Percentiles rank a stretch among this genome's conserved stretches.
Evolutionary conservation across 2,113 vertebrate species (phyloP).

Genomic region (Ophthalmolycus amberensis): DNA sequence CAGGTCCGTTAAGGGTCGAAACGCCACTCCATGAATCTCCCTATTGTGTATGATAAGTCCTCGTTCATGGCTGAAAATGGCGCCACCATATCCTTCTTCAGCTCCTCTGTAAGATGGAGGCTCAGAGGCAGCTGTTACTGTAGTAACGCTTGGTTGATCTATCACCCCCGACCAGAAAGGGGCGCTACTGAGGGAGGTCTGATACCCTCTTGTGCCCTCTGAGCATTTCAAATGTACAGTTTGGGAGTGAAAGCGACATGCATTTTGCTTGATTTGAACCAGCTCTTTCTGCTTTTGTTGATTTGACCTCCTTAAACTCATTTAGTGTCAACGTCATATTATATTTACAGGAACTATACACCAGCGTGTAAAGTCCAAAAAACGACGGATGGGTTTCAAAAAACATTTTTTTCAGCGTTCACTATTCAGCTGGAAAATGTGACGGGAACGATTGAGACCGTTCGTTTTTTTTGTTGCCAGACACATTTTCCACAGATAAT

Average conservation of each 20-base stretch:
- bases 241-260: constrained; percentile 16
- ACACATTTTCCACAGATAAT: constrained; percentile 83
- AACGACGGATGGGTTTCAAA: constrained; percentile 48
- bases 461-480: constrained; percentile 64
- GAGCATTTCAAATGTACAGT: constrained; percentile 20
- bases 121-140: constrained; percentile 78
- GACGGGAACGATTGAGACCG: constrained; percentile 66
- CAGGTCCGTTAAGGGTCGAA: constrained; percentile 21
- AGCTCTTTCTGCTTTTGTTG: constrained; percentile 43
- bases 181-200: constrained; percentile 75
- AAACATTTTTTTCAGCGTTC: constrained; percentile 50
- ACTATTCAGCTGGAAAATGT: constrained; percentile 73
- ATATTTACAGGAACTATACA: constrained; percentile 51
- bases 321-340: constrained; percentile 59
- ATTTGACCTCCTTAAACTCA: constrained; percentile 62
- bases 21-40: not conserved
- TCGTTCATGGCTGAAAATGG: constrained; percentile 71
- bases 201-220: constrained; percentile 47
- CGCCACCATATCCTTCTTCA: constrained; percentile 63
- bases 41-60: constrained; percentile 10
- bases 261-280: constrained; percentile 38
- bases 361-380: constrained; percentile 25
- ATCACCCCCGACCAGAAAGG: constrained; percentile 69
- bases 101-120: constrained; percentile 79
- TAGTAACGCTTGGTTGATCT: constrained; percentile 64